Evolutionary conservation across 2,797 vertebrate genomes (phyloP).

Genomic region (Gorsachius magnificus): DNA sequence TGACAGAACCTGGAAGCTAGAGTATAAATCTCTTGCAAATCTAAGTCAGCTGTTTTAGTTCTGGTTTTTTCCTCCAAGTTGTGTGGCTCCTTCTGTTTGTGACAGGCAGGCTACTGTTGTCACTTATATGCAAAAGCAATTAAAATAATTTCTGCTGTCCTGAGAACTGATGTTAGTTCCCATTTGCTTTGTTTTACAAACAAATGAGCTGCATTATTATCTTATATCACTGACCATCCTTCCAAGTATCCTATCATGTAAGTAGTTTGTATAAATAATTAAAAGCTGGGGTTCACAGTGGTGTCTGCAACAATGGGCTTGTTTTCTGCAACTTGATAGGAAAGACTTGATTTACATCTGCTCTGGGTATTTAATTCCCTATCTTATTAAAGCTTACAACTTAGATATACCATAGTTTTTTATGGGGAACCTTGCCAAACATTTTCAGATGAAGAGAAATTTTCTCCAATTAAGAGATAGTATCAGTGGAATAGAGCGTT

Average conservation of each 20-base stretch:
- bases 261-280: slow-evolving; percentile 69
- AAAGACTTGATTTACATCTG: slow-evolving; percentile 75
- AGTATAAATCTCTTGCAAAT: background rate
- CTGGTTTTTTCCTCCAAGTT: background rate
- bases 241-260: slow-evolving; percentile 31
- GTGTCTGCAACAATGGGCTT: slow-evolving; percentile 61
- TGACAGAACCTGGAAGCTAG: background rate
- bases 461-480: slow-evolving; percentile 74
- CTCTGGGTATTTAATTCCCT: slow-evolving; percentile 76
- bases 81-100: background rate
- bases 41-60: background rate
- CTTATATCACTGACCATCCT: slow-evolving; percentile 22
- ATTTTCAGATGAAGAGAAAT: slow-evolving; percentile 73
- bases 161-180: background rate
- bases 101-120: background rate
- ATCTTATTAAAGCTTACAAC: slow-evolving; percentile 74
- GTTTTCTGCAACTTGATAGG: slow-evolving; percentile 68
- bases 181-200: slow-evolving; percentile 8
- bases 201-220: slow-evolving; percentile 23
- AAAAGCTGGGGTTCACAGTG: slow-evolving; percentile 65
- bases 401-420: slow-evolving; percentile 55
- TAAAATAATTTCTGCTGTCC: slow-evolving; percentile 39
- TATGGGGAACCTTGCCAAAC: slow-evolving; percentile 65
- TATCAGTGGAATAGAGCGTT: slow-evolving; percentile 69
- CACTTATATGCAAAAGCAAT: background rate